Percentiles rank a stretch among this genome's conserved stretches.
Evolutionary conservation across 2,113 vertebrate genomes (phyloP).

Genomic region (Paramisgurnus dabryanus): DNA sequence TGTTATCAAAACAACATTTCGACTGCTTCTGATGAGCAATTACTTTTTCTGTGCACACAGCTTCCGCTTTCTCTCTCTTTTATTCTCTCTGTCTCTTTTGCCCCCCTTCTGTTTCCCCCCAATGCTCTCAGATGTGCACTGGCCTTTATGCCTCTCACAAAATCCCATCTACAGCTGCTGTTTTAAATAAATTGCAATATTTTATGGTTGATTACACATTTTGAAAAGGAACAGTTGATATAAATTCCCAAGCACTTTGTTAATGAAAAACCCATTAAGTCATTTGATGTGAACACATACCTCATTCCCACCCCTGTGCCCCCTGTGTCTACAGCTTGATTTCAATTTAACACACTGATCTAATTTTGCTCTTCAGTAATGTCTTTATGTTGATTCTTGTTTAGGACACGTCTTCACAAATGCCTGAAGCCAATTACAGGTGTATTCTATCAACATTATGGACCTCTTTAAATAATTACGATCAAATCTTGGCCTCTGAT

Average conservation of each 20-base stretch:
- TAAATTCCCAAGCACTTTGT: slow-evolving; percentile 39
- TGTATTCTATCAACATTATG: slow-evolving; percentile 14
- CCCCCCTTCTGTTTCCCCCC: no score
- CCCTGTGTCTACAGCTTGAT: background rate
- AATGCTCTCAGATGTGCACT: slow-evolving; percentile 2
- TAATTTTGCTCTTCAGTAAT: slow-evolving; percentile 50
- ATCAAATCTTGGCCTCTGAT: slow-evolving; percentile 66
- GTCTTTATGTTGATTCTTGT: background rate
- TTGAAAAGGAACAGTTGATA: slow-evolving; percentile 47
- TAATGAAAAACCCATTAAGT: slow-evolving; percentile 41
- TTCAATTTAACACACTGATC: slow-evolving; percentile 45
- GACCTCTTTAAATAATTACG: slow-evolving; percentile 63
- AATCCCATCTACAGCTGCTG: slow-evolving; percentile 3
- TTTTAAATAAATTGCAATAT: slow-evolving; percentile 46
- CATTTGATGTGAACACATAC: slow-evolving; percentile 32
- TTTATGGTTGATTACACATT: slow-evolving; percentile 43
- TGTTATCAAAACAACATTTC: slow-evolving; percentile 47
- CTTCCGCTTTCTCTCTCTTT: background rate
- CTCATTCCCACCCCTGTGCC: background rate
- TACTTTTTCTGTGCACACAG: slow-evolving; percentile 12
- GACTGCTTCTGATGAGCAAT: slow-evolving; percentile 54
- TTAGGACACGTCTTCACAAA: slow-evolving; percentile 27
- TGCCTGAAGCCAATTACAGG: background rate
- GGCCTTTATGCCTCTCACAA: slow-evolving; percentile 27
- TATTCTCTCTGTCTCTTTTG: background rate